Percentiles rank a stretch among this genome's conserved stretches.
Evolutionary conservation across 2,888 invertebrate species (phyloP).

Genomic region (Acanthosepion lycidas): DNA sequence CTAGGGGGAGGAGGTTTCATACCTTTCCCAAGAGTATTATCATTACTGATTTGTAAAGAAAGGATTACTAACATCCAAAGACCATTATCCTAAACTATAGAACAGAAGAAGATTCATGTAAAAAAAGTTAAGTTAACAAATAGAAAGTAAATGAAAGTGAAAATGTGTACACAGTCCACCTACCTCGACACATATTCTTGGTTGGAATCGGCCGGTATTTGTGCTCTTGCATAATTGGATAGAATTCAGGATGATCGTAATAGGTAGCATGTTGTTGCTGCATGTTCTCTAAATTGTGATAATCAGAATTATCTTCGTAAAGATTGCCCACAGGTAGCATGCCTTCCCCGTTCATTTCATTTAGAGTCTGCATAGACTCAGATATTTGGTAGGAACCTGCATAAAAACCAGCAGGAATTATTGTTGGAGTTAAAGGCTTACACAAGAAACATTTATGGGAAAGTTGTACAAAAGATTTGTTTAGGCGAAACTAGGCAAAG

Average conservation of each 20-base stretch:
- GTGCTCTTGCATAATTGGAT: slow-evolving; percentile 81
- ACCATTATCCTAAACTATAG: too few relatives aligned
- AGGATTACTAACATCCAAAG: too few relatives aligned
- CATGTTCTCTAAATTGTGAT: slow-evolving; percentile 78
- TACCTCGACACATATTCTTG: slow-evolving; percentile 61
- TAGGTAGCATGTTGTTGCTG: slow-evolving; percentile 78
- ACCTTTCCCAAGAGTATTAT: too few relatives aligned
- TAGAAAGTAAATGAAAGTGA: neutral
- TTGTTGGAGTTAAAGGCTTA: neutral
- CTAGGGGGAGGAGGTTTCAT: too few relatives aligned
- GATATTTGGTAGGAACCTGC: slow-evolving; percentile 70
- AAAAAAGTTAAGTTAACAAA: neutral
- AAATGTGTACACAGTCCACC: slow-evolving; percentile 39
- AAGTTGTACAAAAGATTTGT: neutral
- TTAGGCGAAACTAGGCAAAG: neutral
- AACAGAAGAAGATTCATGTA: too few relatives aligned
- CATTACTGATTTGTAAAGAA: too few relatives aligned
- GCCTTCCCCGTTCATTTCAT: slow-evolving; percentile 60
- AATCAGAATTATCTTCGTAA: slow-evolving; percentile 72
- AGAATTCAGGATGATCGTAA: slow-evolving; percentile 82
- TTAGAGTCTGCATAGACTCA: slow-evolving; percentile 72
- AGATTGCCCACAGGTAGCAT: slow-evolving; percentile 55
- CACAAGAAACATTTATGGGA: slow-evolving; percentile 2
- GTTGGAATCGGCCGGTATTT: slow-evolving; percentile 80
- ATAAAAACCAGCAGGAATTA: neutral